A percentile compares a stretch with the other conserved stretches of the same genome.
Conservation (phyloP, 1,140 invertebrate species). For the Plectrocnemia conspersa region DNA sequence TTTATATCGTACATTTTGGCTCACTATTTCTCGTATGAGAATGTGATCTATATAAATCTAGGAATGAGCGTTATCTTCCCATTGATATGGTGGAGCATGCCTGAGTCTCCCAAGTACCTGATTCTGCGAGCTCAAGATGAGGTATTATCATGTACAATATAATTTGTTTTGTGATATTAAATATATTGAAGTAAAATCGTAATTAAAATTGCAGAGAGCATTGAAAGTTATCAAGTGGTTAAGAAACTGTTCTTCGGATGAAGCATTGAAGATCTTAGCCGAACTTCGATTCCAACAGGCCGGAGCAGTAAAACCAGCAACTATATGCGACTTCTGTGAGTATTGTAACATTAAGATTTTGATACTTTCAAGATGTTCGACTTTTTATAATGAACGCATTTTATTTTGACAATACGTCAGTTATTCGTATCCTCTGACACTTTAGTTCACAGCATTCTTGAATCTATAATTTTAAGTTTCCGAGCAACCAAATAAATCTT, state of each 20-base stretch:
- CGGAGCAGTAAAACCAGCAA: constrained; percentile 24
- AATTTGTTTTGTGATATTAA: neutral
- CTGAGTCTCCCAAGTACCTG: constrained; percentile 26
- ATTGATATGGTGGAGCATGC: constrained; percentile 29
- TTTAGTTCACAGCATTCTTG: too few species aligned
- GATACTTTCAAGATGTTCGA: too few species aligned
- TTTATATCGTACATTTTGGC: constrained; percentile 25
- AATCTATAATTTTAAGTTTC: too few species aligned
- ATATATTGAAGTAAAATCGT: too few species aligned
- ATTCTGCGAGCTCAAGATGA: constrained; percentile 19
- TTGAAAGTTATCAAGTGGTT: constrained; percentile 20
- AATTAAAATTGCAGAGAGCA: constrained; percentile 28
- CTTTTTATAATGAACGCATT: too few species aligned
- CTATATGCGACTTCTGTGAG: constrained; percentile 25
- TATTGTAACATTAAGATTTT: constrained; percentile 6
- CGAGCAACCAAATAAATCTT: too few species aligned
- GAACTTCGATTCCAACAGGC: constrained; percentile 24
- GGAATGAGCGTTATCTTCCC: constrained; percentile 8
- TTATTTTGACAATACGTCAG: too few species aligned
- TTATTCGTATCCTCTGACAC: too few species aligned
- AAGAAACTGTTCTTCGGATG: constrained; percentile 10
- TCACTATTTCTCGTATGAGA: constrained; percentile 5
- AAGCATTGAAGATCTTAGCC: constrained; percentile 2
- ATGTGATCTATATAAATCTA: constrained; percentile 5
- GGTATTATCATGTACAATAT: constrained; percentile 10